These are phyloP conservation scores for Ophonus ardosiacus DNA, from an alignment of 2,888 invertebrate species.

Conservation along the genomic window DNA sequence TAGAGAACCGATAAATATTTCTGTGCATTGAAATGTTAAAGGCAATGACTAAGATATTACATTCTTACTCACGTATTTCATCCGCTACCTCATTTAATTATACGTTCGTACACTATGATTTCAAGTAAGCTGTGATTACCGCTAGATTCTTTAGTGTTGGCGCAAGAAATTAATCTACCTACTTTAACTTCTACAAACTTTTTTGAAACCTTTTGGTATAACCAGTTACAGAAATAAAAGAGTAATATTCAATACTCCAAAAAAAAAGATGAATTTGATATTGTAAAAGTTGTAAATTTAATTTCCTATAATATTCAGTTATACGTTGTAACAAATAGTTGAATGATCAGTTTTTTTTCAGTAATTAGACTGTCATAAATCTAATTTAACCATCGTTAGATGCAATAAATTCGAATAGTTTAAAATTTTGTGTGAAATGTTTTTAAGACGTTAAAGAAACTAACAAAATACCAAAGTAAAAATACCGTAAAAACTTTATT, in stretches of 20 bases:
- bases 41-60: background rate
- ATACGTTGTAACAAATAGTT: background rate
- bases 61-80: background rate
- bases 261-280: background rate
- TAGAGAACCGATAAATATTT: no score
- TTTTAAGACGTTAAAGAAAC: no score
- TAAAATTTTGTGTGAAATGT: no score
- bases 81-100: constrained; percentile 20
- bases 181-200: background rate
- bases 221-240: constrained; percentile 8
- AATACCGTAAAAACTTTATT: no score
- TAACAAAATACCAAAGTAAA: no score
- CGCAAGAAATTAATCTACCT: background rate
- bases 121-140: background rate
- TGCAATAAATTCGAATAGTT: background rate
- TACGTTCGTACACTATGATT: constrained; percentile 16
- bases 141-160: background rate
- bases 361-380: background rate
- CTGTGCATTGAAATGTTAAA: no score
- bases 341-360: background rate
- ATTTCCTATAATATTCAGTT: background rate
- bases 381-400: background rate
- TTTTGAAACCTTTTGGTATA: background rate
- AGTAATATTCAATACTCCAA: background rate
- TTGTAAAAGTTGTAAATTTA: constrained; percentile 1